Evolutionary conservation across 2,888 invertebrate genomes (phyloP).

Genomic region (Ypsolopha sequella): DNA sequence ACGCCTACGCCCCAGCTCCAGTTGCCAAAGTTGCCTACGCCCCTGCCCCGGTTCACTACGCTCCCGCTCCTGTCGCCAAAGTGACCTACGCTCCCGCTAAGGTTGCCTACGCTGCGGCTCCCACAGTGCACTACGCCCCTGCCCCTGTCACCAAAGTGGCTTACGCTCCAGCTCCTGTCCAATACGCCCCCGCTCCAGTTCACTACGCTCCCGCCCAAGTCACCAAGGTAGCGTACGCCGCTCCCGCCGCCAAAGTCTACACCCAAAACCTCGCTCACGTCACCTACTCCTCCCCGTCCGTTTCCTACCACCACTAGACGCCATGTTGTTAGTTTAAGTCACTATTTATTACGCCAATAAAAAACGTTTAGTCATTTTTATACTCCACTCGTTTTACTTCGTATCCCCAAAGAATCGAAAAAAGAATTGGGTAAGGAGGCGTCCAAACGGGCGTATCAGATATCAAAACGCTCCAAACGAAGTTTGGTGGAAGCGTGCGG

Average conservation of each 20-base stretch:
- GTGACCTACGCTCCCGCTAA: constrained; percentile 19
- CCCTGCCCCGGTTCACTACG: constrained; percentile 6
- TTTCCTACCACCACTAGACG: constrained; percentile 53
- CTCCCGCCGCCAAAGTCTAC: constrained; percentile 15
- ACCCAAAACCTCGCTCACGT: constrained; percentile 29
- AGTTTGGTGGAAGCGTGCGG: constrained; percentile 65
- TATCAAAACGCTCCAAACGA: constrained; percentile 68
- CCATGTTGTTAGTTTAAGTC: constrained; percentile 14
- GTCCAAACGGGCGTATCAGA: constrained; percentile 61
- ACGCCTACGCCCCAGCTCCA: constrained; percentile 13
- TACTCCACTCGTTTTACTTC: constrained; percentile 16
- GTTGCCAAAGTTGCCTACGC: constrained; percentile 18
- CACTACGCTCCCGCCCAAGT: constrained; percentile 19
- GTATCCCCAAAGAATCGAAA: constrained; percentile 31
- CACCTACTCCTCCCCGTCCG: constrained; percentile 42
- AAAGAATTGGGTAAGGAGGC: constrained; percentile 54
- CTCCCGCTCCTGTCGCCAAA: constrained; percentile 19
- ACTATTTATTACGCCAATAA: constrained; percentile 46
- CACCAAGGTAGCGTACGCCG: constrained; percentile 22
- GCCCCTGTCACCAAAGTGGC: constrained; percentile 11
- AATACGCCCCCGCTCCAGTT: constrained; percentile 9
- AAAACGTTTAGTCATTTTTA: constrained; percentile 23
- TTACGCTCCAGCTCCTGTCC: constrained; percentile 11
- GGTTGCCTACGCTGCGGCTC: constrained; percentile 19
- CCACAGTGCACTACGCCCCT: constrained; percentile 4